Percentiles rank a stretch among this genome's conserved stretches.
phyloP scores from a whole-genome alignment of 2,888 invertebrate species.

The Hirtodrosophila histrioides region DNA sequence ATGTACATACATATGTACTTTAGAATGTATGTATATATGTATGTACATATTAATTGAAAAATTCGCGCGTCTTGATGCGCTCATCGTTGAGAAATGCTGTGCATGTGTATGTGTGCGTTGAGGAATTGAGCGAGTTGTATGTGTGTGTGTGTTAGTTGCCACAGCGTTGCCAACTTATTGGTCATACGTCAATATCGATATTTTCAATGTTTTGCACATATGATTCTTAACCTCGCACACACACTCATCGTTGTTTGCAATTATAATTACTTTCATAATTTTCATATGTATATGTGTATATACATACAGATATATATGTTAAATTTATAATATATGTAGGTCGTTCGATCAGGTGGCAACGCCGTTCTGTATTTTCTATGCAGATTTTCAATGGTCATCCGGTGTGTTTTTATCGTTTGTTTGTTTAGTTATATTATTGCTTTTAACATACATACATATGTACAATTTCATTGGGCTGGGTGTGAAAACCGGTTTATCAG shows the following conservation, averaged over 20 bases:
- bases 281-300: background rate
- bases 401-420: constrained; percentile 27
- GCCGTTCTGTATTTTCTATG: constrained; percentile 28
- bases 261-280: constrained; percentile 16
- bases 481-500: constrained; percentile 77
- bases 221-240: constrained; percentile 32
- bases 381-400: constrained; percentile 20
- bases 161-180: constrained; percentile 76
- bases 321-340: too few relatives aligned
- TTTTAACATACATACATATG: constrained; percentile 6
- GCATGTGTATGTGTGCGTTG: constrained; percentile 25
- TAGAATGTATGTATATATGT: constrained; percentile 25
- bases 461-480: constrained; percentile 45
- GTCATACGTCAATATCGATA: constrained; percentile 76
- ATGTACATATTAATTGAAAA: constrained; percentile 74
- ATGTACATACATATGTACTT: constrained; percentile 25
- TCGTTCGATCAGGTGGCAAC: constrained; percentile 58
- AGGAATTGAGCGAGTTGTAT: constrained; percentile 11
- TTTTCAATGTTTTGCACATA: constrained; percentile 49
- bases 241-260: constrained; percentile 4
- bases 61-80: constrained; percentile 81
- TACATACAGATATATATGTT: background rate
- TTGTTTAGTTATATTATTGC: constrained; percentile 40
- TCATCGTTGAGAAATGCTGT: constrained; percentile 79
- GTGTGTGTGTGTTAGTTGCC: constrained; percentile 29